Percentiles rank a stretch among this genome's conserved stretches.
phyloP scores from a whole-genome alignment of 1,140 invertebrate genomes.

The Eupristina koningsbergeri region DNA sequence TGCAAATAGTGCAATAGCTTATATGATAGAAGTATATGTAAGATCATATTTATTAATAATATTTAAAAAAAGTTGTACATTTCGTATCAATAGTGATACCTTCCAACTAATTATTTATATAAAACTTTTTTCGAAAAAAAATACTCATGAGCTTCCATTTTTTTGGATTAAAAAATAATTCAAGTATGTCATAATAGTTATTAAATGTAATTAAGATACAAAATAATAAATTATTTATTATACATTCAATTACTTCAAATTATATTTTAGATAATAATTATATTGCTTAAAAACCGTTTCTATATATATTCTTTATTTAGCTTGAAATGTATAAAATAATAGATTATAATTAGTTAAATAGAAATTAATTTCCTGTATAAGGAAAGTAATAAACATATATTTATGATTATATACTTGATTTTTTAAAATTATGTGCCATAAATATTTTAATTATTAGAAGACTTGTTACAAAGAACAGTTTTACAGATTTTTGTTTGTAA shows the following conservation, averaged over 20 bases:
- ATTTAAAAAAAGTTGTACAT: constrained; percentile 32
- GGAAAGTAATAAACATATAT: constrained; percentile 42
- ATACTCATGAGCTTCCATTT: constrained; percentile 32
- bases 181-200: constrained; percentile 11
- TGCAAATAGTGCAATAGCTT: neutral
- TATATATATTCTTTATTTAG: neutral
- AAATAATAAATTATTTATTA: constrained; percentile 14
- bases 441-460: constrained; percentile 40
- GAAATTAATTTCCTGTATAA: constrained; percentile 36
- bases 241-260: neutral
- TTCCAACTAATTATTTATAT: constrained; percentile 22
- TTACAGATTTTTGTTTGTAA: constrained; percentile 43
- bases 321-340: constrained; percentile 3
- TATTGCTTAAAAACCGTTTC: neutral
- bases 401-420: constrained; percentile 38
- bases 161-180: neutral
- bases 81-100: constrained; percentile 26
- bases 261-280: neutral
- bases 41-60: constrained; percentile 36
- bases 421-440: constrained; percentile 48
- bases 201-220: constrained; percentile 14
- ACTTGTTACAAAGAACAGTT: constrained; percentile 36
- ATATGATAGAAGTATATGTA: constrained; percentile 17
- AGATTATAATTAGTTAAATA: neutral
- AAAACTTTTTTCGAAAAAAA: constrained; percentile 22